Conservation (phyloP, 1,140 invertebrate species). For the Catajapyx aquilonaris region DNA sequence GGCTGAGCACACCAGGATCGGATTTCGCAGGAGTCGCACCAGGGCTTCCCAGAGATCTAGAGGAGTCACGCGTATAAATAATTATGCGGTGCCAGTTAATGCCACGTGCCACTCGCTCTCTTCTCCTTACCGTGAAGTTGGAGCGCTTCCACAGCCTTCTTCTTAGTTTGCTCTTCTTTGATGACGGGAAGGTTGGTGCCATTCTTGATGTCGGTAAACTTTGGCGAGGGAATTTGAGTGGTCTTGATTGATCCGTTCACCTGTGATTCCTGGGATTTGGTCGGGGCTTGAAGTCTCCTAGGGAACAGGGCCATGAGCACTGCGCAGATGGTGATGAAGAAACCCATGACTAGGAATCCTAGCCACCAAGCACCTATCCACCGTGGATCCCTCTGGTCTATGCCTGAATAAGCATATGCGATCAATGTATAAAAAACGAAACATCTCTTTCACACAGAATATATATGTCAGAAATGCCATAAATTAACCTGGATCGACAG, state of each 20-base stretch:
- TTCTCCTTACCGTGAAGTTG: too few relatives aligned
- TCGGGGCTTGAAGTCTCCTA: not conserved
- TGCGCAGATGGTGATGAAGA: slow-evolving; percentile 2
- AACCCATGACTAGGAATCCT: slow-evolving; percentile 4
- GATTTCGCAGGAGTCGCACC: slow-evolving; percentile 7
- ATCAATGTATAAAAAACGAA: not conserved
- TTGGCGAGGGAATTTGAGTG: too few relatives aligned
- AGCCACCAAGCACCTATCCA: slow-evolving; percentile 17
- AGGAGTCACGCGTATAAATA: too few relatives aligned
- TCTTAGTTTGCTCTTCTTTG: too few relatives aligned
- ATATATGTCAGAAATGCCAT: too few relatives aligned
- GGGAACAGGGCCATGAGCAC: slow-evolving; percentile 5
- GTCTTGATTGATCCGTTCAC: too few relatives aligned
- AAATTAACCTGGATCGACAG: slow-evolving; percentile 1
- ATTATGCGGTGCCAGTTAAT: too few relatives aligned
- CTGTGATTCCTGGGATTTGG: too few relatives aligned
- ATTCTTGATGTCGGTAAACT: too few relatives aligned
- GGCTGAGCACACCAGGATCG: slow-evolving; percentile 7
- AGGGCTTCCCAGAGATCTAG: slow-evolving; percentile 7
- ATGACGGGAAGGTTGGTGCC: too few relatives aligned
- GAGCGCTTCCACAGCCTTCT: too few relatives aligned
- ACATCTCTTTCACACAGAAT: not conserved
- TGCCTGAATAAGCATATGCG: slow-evolving; percentile 3
- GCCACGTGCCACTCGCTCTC: too few relatives aligned
- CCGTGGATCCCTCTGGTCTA: slow-evolving; percentile 10